Evolutionary conservation across 2,888 invertebrate genomes (phyloP).

Genomic region (Troides oblongomaculatus): DNA sequence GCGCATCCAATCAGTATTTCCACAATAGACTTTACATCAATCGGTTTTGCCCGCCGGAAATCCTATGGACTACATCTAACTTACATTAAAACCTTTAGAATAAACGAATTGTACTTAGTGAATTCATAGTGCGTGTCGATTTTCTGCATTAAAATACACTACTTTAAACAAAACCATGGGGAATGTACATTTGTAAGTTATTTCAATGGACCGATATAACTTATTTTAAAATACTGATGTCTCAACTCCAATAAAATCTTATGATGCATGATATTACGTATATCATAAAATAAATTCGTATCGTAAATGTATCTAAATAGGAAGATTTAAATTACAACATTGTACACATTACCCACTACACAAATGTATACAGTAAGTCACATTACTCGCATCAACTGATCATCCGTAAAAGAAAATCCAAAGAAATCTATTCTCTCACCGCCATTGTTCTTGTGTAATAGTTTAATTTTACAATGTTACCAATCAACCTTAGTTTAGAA

Average conservation of each 20-base stretch:
- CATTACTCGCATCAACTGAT: slow-evolving; percentile 10
- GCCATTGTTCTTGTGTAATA: too few relatives aligned
- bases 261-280: slow-evolving; percentile 27
- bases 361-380: slow-evolving; percentile 14
- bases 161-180: slow-evolving; percentile 43
- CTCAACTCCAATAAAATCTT: slow-evolving; percentile 39
- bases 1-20: slow-evolving; percentile 11
- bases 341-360: slow-evolving; percentile 24
- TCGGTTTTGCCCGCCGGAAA: slow-evolving; percentile 28
- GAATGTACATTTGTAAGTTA: slow-evolving; percentile 51
- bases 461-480: slow-evolving; percentile 13
- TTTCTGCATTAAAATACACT: slow-evolving; percentile 41
- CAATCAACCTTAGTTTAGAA: slow-evolving; percentile 22
- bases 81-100: slow-evolving; percentile 62
- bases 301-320: slow-evolving; percentile 31
- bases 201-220: slow-evolving; percentile 31
- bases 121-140: slow-evolving; percentile 37
- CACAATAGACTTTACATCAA: slow-evolving; percentile 21
- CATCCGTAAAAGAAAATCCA: not conserved
- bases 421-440: not conserved
- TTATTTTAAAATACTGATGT: slow-evolving; percentile 45
- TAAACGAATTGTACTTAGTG: slow-evolving; percentile 70
- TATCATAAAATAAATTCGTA: slow-evolving; percentile 34
- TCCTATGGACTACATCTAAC: slow-evolving; percentile 53
- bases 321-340: slow-evolving; percentile 27